Percentiles rank a stretch among this genome's conserved stretches.
These are phyloP conservation scores for Oconnorella tubifera DNA, from an alignment of 2,888 invertebrate species.

Conservation along the genomic window DNA sequence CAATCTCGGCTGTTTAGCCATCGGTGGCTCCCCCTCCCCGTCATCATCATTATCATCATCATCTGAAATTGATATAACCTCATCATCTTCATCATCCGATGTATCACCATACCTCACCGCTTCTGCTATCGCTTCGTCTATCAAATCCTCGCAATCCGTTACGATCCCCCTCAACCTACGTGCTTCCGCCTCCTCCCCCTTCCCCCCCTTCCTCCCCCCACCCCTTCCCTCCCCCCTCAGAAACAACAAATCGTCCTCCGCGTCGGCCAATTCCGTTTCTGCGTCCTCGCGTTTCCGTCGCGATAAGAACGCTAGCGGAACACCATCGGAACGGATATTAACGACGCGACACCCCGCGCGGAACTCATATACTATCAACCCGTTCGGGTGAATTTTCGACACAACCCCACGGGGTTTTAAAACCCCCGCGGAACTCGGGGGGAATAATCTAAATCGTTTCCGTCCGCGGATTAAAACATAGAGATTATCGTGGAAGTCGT, in stretches of 20 bases:
- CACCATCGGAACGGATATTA: slow-evolving; percentile 23
- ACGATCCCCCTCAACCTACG: slow-evolving; percentile 15
- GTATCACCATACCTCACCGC: slow-evolving; percentile 19
- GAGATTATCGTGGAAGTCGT: slow-evolving; percentile 31
- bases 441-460: slow-evolving; percentile 28
- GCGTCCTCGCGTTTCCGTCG: slow-evolving; percentile 20
- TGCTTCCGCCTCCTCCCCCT: slow-evolving; percentile 12
- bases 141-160: slow-evolving; percentile 21
- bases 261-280: slow-evolving; percentile 19
- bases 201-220: background rate
- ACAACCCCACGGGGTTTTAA: slow-evolving; percentile 19
- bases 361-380: slow-evolving; percentile 25
- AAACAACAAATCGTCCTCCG: slow-evolving; percentile 19
- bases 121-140: slow-evolving; percentile 26
- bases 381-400: slow-evolving; percentile 24
- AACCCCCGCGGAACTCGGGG: slow-evolving; percentile 17
- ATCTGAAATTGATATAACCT: slow-evolving; percentile 17
- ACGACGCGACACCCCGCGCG: slow-evolving; percentile 10
- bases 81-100: slow-evolving; percentile 19
- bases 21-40: background rate
- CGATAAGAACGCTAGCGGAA: slow-evolving; percentile 21
- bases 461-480: slow-evolving; percentile 27
- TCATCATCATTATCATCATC: slow-evolving; percentile 22
- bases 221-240: background rate
- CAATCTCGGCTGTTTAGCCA: background rate